Evolutionary conservation across 2,888 invertebrate genomes (phyloP).

Genomic region (Galerucella nymphaeae): DNA sequence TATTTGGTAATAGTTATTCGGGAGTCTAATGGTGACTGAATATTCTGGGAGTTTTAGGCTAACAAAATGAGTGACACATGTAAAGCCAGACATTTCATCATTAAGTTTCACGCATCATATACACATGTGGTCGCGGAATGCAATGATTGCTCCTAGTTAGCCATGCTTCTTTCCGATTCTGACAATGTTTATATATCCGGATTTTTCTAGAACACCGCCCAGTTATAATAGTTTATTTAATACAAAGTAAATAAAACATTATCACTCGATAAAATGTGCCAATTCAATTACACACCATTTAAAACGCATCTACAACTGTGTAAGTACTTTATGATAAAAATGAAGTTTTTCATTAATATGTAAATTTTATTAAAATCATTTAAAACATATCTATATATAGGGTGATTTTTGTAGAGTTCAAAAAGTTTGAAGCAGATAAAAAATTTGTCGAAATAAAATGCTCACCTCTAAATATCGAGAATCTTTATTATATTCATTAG

Average conservation of each 20-base stretch:
- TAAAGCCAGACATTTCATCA: slow-evolving; percentile 61
- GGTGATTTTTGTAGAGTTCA: background rate
- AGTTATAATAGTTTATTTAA: background rate
- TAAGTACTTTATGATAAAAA: slow-evolving; percentile 3
- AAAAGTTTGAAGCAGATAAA: too few species aligned
- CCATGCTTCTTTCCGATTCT: slow-evolving; percentile 49
- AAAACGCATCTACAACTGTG: background rate
- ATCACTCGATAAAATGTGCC: background rate
- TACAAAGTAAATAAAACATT: background rate
- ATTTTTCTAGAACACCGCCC: background rate
- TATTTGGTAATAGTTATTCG: slow-evolving; percentile 42
- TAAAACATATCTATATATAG: background rate
- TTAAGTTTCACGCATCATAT: slow-evolving; percentile 63
- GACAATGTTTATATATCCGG: slow-evolving; percentile 32
- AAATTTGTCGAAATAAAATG: too few species aligned
- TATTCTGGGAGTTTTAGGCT: slow-evolving; percentile 54
- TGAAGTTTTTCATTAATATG: slow-evolving; percentile 9
- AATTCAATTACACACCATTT: background rate
- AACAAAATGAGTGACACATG: slow-evolving; percentile 65
- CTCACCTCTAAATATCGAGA: too few species aligned
- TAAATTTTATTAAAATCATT: background rate
- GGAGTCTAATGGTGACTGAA: slow-evolving; percentile 57
- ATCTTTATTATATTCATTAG: too few species aligned
- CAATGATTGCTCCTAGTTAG: slow-evolving; percentile 63
- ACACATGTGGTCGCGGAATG: slow-evolving; percentile 63